Evolutionary conservation across 2,888 invertebrate species (phyloP), one percentile per base, ranked within the genome.

Genomic region (Stictocephala bisonia): DNA sequence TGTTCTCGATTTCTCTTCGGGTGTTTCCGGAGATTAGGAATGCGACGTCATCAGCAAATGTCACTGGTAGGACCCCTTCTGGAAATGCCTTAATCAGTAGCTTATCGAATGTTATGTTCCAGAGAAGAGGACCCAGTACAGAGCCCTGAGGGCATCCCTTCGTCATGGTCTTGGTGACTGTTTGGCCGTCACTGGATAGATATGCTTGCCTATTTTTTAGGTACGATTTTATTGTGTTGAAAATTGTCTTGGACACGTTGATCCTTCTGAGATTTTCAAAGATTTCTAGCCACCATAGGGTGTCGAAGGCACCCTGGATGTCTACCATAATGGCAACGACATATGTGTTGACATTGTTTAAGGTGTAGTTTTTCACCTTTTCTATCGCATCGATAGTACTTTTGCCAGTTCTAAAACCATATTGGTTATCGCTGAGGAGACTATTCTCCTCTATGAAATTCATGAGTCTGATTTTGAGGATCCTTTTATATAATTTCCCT

Each of bases 361-460:
- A n/a, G n/a, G n/a, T n/a, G n/a, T n/a, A n/a, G n/a, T n/a, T n/a
- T n/a, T n/a, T n/a, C n/a, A n/a, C n/a, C n/a, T n/a, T n/a, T n/a
- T n/a, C n/a, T n/a, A n/a, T n/a, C n/a, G n/a, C n/a, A n/a, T n/a
- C n/a, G n/a, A n/a, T n/a, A n/a, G n/a, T 41, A 15, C 48, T 6
- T 40, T 13, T 40, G 1, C 44, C 48, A 4, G 53, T 15, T 9
- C 53, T 29, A 41, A 76, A 76, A 18, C 76, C 76, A 40, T 67
- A 76, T 48, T 72, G 76, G 35, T 24, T 44, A 2, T 68, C 18
- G 11, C 44, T 60, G 3, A 70, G 3, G 15, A 24, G 24, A 11
- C 29, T 26, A 11, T 27, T 44, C 1, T 1, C 13, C 18, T 53
- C n/a, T 1, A 67, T 11, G 29, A 3, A 24, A 15, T 24, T 1